These are phyloP conservation scores for Spea bombifrons DNA, from an alignment of 2,113 vertebrate genomes.

Conservation along the genomic window DNA sequence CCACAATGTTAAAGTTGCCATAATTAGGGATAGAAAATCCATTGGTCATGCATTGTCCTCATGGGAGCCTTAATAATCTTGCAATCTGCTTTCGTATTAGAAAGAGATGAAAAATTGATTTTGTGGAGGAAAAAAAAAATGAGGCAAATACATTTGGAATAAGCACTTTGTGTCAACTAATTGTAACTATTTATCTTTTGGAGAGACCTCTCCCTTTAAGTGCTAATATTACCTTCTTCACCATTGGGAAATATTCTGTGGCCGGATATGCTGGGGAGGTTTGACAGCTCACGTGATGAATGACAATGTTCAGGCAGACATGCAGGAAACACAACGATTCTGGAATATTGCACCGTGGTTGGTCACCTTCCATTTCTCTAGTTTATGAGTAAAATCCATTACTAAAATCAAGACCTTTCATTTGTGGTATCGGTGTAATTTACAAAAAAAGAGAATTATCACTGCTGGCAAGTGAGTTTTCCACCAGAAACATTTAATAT, in stretches of 20 bases:
- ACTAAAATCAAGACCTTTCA: too few species aligned
- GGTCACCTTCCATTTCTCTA: background rate
- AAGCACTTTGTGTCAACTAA: background rate
- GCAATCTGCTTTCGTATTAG: background rate
- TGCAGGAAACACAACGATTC: background rate
- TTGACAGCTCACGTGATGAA: background rate
- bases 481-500: too few species aligned
- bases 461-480: too few species aligned
- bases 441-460: too few species aligned
- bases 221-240: background rate
- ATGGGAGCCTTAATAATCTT: background rate
- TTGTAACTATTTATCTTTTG: background rate
- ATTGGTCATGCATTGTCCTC: background rate
- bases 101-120: conserved; percentile 1
- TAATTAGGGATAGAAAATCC: background rate
- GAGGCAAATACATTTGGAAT: background rate
- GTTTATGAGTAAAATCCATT: too few species aligned
- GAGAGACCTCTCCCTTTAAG: background rate
- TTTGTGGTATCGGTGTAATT: too few species aligned
- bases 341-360: background rate
- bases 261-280: background rate
- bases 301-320: background rate
- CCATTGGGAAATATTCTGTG: background rate
- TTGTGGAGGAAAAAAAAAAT: background rate
- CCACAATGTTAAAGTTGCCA: background rate